Evolutionary conservation across 1,140 invertebrate genomes (phyloP).

Genomic region (Saccostrea glomerata): DNA sequence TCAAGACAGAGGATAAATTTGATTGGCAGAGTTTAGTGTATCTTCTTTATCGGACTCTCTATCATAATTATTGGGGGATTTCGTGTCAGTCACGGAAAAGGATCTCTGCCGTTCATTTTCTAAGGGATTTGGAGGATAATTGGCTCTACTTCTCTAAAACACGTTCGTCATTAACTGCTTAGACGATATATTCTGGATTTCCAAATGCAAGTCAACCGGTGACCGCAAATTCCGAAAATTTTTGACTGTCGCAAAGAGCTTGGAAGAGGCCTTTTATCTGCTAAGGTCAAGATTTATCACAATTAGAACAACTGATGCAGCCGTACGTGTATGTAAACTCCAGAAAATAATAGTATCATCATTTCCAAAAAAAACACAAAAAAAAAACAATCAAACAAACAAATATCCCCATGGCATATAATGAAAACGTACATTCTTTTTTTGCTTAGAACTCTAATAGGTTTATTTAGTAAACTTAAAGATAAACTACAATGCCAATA

Average conservation of each 20-base stretch:
- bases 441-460: no score
- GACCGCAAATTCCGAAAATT: conserved; percentile 16
- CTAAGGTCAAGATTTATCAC: not conserved
- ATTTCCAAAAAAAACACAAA: no score
- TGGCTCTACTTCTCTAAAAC: not conserved
- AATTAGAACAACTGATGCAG: not conserved
- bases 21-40: conserved; percentile 21
- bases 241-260: conserved; percentile 20
- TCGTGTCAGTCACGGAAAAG: conserved; percentile 20
- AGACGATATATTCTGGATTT: conserved; percentile 14
- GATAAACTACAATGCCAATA: conserved; percentile 8
- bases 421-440: no score
- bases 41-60: conserved; percentile 12
- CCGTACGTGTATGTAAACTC: not conserved
- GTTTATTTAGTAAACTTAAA: not conserved
- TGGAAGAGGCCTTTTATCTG: not conserved
- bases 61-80: conserved; percentile 31
- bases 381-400: no score
- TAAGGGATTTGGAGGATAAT: conserved; percentile 25
- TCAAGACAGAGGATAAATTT: conserved; percentile 2
- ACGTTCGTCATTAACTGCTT: not conserved
- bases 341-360: no score
- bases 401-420: no score
- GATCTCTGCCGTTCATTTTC: conserved; percentile 20
- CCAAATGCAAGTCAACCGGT: conserved; percentile 24